Evolutionary conservation across 64 coral and sea anemone genomes (phyloP), one percentile per base, ranked within the genome.

Genomic region (Anthopleura sola): DNA sequence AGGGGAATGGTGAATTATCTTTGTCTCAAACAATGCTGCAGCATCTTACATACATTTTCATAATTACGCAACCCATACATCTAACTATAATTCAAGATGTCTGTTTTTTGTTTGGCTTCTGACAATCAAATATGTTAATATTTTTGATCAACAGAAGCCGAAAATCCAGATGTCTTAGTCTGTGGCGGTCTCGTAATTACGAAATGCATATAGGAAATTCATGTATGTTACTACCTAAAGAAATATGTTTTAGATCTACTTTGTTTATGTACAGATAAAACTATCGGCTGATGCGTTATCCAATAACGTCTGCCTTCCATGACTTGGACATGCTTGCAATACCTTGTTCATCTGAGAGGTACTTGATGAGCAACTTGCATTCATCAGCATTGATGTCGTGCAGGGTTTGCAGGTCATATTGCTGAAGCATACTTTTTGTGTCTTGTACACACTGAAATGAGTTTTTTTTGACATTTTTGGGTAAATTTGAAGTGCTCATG

Each of bases 371-470:
- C 44, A 91, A 55, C 48, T 94, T 93, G 83, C 88, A 86, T 47
- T 98, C 95, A 53, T 94, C 92, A 10, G 84, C 78, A 57, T 93
- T 93, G 24, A 80, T 38, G 24, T 88, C 78, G 12, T 83, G 56
- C 21, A 98, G 83, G 23, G 68, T 64, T 84, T 91, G 85, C 79
- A 89, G 74, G 20, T 58, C 78, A 1, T 87, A 53, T 24, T 86
- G 82, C 31, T 83, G 75, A 28, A 98, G 76, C 24, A 98, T 86
- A 3, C 54, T 80, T 60, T 98, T 98, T 0, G 95, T 94, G 83
- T 94, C 95, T 40, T 93, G 95, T 19, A 98, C 60, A 54, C 92
- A 90, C 95, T 98, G 47, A 54, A 84, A 85, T 39, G 55, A 85
- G 64, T 84, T 15, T 66, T 85, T 64, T 19, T 37, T 85, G 55